Conservation (phyloP, 2,888 invertebrate species). For the Pandemis cinnamomeana region DNA sequence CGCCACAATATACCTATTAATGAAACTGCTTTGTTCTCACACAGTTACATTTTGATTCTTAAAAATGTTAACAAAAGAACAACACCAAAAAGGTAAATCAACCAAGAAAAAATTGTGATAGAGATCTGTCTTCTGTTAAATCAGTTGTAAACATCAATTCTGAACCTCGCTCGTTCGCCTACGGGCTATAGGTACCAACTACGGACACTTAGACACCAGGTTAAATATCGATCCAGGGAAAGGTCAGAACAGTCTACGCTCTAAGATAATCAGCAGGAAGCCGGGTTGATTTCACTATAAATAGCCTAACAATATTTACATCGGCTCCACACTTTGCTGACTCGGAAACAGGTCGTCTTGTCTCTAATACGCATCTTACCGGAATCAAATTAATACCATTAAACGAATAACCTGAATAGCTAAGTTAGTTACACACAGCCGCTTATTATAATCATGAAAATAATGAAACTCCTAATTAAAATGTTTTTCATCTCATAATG, state of each 20-base stretch:
- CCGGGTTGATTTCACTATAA: conserved; percentile 28
- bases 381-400: conserved; percentile 4
- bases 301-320: conserved; percentile 41
- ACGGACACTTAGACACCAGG: conserved; percentile 18
- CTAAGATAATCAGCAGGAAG: conserved; percentile 16
- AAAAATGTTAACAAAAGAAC: background rate
- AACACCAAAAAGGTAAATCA: background rate
- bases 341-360: conserved; percentile 59
- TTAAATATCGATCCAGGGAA: conserved; percentile 34
- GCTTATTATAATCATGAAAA: background rate
- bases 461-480: conserved; percentile 2
- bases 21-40: background rate
- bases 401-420: conserved; percentile 28
- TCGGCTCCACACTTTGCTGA: conserved; percentile 61
- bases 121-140: background rate
- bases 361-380: conserved; percentile 29
- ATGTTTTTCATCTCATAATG: conserved; percentile 31
- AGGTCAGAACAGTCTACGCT: conserved; percentile 27
- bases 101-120: background rate
- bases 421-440: background rate
- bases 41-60: background rate
- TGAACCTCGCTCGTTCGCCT: background rate
- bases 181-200: conserved; percentile 3
- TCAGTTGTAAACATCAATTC: conserved; percentile 2
- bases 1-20: background rate